These are phyloP conservation scores for Regulus satrapa DNA, from an alignment of 2,113 vertebrate genomes.

Conservation along the genomic window DNA sequence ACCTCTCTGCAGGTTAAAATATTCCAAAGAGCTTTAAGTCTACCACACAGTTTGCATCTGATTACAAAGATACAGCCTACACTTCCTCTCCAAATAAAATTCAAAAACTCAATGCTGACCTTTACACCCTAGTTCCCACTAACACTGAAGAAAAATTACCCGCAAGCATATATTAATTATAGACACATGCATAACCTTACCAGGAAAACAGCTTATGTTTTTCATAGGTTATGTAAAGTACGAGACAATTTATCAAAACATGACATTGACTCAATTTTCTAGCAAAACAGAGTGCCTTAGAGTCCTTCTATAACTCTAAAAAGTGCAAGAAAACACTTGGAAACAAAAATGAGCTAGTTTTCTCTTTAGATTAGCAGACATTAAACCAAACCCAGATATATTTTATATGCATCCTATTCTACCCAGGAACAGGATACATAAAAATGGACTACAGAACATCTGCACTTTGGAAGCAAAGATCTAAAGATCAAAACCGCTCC, in stretches of 20 bases:
- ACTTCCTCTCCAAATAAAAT: not conserved
- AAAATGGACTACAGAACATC: not conserved
- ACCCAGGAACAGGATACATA: accelerated
- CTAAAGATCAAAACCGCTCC: not conserved
- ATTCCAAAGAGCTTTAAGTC: not conserved
- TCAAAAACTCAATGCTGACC: not conserved
- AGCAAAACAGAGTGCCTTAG: not conserved
- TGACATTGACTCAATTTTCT: not conserved
- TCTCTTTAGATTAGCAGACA: not conserved
- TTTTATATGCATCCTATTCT: not conserved
- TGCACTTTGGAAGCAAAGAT: accelerated
- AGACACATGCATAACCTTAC: accelerated
- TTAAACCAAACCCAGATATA: not conserved
- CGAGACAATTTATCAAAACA: not conserved
- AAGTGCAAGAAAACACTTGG: not conserved
- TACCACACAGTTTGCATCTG: accelerated
- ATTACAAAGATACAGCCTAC: not conserved
- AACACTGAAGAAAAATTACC: not conserved
- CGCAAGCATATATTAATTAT: not conserved
- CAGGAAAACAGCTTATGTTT: not conserved
- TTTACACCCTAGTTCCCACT: not conserved
- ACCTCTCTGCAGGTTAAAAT: not conserved
- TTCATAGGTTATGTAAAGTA: not conserved
- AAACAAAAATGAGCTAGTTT: not conserved
- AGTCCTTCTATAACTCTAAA: not conserved